Percentiles rank a stretch among this genome's conserved stretches.
Evolutionary conservation across 2,113 vertebrate species (phyloP).

Genomic region (Cyprinodon variegatus): DNA sequence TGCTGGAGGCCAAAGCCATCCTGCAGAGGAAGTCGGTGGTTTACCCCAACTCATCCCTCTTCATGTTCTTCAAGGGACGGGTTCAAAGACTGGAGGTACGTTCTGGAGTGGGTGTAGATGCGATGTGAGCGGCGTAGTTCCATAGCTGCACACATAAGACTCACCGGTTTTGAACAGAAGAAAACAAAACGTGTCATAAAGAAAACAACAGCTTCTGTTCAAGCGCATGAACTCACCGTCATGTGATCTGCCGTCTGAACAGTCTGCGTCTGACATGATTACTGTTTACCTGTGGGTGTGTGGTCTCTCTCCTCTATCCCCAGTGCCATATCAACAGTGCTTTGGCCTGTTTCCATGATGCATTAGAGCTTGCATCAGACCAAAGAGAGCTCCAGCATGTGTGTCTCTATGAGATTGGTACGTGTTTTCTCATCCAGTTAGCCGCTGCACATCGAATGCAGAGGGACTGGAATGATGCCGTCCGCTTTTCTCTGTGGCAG

Average conservation of each 20-base stretch:
- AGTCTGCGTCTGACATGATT: slow-evolving; percentile 39
- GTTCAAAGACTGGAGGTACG: slow-evolving; percentile 95
- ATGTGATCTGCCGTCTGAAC: slow-evolving; percentile 25
- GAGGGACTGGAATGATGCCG: not conserved
- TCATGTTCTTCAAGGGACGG: slow-evolving; percentile 98
- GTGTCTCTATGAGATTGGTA: slow-evolving; percentile 99
- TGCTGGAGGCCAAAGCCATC: slow-evolving; percentile 95
- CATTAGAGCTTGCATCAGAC: slow-evolving; percentile 93
- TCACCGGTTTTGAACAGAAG: not conserved
- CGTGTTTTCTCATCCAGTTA: slow-evolving; percentile 34
- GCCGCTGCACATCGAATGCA: not conserved
- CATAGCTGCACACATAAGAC: not conserved
- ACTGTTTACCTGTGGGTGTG: slow-evolving; percentile 25
- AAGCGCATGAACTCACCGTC: slow-evolving; percentile 14
- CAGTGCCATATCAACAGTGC: slow-evolving; percentile 99
- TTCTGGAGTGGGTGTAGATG: not conserved
- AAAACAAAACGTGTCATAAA: not conserved
- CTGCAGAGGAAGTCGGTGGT: slow-evolving; percentile 93
- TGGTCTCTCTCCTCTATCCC: slow-evolving; percentile 46
- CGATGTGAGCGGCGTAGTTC: no score
- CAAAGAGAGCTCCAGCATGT: slow-evolving; percentile 99
- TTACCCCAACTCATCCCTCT: slow-evolving; percentile 98
- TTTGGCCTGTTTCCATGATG: slow-evolving; percentile 95
- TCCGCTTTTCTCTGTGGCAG: slow-evolving; percentile 69
- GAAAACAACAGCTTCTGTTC: not conserved